Percentiles rank a stretch among this genome's conserved stretches.
Conservation (phyloP, 2,888 invertebrate species). For the Liodrosophila aerea region DNA sequence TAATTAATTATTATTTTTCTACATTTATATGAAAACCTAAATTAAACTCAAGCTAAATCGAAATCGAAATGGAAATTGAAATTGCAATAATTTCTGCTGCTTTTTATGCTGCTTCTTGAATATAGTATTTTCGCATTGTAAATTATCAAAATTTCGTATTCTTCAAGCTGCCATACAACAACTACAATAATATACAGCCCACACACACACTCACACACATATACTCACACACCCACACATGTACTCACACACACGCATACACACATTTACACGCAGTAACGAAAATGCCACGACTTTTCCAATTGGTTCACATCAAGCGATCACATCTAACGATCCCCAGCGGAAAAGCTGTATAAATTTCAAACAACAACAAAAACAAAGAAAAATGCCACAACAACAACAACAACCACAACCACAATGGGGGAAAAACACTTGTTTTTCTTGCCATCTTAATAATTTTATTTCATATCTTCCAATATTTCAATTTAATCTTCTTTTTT, state of each 20-base stretch:
- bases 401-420: background rate
- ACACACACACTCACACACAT: slow-evolving; percentile 10
- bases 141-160: slow-evolving; percentile 54
- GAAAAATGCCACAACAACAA: background rate
- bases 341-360: background rate
- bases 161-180: slow-evolving; percentile 71
- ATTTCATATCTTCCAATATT: slow-evolving; percentile 11
- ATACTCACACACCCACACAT: slow-evolving; percentile 16
- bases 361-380: background rate
- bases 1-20: slow-evolving; percentile 12
- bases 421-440: background rate
- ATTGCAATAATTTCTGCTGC: slow-evolving; percentile 29
- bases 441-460: slow-evolving; percentile 10
- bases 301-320: slow-evolving; percentile 56
- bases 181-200: slow-evolving; percentile 34
- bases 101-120: slow-evolving; percentile 34
- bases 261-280: slow-evolving; percentile 37
- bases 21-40: background rate
- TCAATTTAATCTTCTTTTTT: slow-evolving; percentile 2
- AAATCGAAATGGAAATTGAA: too few species aligned
- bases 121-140: slow-evolving; percentile 17
- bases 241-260: slow-evolving; percentile 16
- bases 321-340: slow-evolving; percentile 5
- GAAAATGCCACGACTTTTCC: slow-evolving; percentile 50
- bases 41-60: too few species aligned